Percentiles rank a stretch among this genome's conserved stretches.
phyloP scores from a whole-genome alignment of 2,888 invertebrate genomes.

The Rhyacophila evoluta region DNA sequence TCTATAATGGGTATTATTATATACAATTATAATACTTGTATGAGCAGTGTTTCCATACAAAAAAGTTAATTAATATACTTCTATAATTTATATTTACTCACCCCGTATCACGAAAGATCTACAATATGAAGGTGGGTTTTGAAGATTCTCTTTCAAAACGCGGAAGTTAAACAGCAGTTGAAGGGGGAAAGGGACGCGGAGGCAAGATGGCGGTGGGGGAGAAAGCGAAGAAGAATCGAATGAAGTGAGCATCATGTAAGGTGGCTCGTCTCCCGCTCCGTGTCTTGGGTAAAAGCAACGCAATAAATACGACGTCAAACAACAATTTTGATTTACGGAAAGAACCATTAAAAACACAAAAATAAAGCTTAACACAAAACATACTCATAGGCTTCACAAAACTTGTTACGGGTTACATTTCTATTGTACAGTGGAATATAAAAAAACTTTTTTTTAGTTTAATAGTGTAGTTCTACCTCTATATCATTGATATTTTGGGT shows the following conservation, averaged over 20 bases:
- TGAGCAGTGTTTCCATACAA: too few species aligned
- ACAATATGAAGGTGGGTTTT: conserved; percentile 41
- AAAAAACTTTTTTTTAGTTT: too few species aligned
- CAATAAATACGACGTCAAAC: conserved; percentile 28
- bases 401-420: too few species aligned
- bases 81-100: background rate
- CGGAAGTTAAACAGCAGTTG: conserved; percentile 47
- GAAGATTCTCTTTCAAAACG: conserved; percentile 38
- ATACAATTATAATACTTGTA: too few species aligned
- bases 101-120: background rate
- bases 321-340: background rate
- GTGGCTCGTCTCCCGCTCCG: conserved; percentile 27
- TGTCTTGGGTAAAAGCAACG: conserved; percentile 31
- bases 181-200: background rate
- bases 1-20: too few species aligned
- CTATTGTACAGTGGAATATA: too few species aligned
- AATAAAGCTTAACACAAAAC: too few species aligned
- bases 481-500: too few species aligned
- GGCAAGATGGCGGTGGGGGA: background rate
- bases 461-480: too few species aligned
- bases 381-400: too few species aligned
- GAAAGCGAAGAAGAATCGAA: conserved; percentile 23
- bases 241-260: conserved; percentile 35
- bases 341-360: background rate
- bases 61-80: too few species aligned